A percentile compares a stretch with the other conserved stretches of the same genome.
Conservation (phyloP, 1,140 invertebrate species). For the Pollicipes pollicipes region DNA sequence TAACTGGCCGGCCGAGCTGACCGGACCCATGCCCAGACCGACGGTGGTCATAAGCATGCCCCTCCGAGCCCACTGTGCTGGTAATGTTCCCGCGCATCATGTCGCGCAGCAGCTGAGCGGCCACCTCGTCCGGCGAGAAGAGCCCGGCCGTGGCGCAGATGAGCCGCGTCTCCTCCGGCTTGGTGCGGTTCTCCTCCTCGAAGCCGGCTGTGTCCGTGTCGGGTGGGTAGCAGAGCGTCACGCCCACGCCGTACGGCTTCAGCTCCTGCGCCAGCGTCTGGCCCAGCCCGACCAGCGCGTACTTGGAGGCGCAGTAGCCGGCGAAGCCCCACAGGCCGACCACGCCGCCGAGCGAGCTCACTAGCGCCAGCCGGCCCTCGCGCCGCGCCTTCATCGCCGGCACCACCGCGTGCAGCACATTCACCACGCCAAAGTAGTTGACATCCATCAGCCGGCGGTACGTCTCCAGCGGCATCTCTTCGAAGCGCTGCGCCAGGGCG, state of each 20-base stretch:
- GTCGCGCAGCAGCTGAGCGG: constrained; percentile 56
- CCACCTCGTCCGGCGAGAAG: constrained; percentile 57
- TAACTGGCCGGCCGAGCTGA: constrained; percentile 22
- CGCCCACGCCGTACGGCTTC: constrained; percentile 54
- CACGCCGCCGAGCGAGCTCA: constrained; percentile 76
- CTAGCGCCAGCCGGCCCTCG: constrained; percentile 51
- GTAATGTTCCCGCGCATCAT: constrained; percentile 59
- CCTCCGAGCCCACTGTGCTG: constrained; percentile 63
- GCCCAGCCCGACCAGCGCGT: constrained; percentile 81
- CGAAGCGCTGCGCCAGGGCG: constrained; percentile 45
- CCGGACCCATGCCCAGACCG: constrained; percentile 61
- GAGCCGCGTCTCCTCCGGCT: constrained; percentile 72
- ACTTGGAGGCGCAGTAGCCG: constrained; percentile 83
- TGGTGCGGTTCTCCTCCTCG: constrained; percentile 58
- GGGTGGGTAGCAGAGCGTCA: constrained; percentile 78
- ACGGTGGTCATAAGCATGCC: constrained; percentile 60
- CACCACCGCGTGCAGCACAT: constrained; percentile 35
- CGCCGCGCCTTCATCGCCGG: constrained; percentile 29
- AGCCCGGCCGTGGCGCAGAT: constrained; percentile 66
- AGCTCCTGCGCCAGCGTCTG: constrained; percentile 86
- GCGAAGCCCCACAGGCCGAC: constrained; percentile 81
- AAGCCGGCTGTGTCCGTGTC: constrained; percentile 97
- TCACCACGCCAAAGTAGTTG: constrained; percentile 36
- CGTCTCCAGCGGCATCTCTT: constrained; percentile 40
- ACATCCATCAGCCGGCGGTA: constrained; percentile 36